Evolutionary conservation across 2,888 invertebrate genomes (phyloP), one percentile per base, ranked within the genome.

Genomic region (Leptogaster cylindrica): DNA sequence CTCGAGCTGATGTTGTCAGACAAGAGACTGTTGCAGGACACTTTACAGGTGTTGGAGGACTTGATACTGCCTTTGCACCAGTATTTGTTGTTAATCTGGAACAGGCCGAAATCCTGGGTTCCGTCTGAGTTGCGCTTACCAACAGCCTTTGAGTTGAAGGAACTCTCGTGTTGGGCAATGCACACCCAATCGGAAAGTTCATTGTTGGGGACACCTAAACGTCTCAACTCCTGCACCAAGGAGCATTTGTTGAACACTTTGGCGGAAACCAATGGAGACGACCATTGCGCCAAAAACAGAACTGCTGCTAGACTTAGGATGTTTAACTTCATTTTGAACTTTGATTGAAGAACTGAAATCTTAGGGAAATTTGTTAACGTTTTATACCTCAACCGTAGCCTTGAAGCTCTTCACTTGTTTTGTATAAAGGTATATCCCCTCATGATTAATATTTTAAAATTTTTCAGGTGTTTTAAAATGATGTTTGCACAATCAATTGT

Each of bases 121-220:
- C 85, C 84, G 72, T 86, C 83, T 2, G 71, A 72, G 73, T 86
- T 85, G 0, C 78, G 73, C 14, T 74, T 78, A 0, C 85, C 84
- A 31, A 81, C 75, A 2, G 78, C 81, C 44, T 82, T 74, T 0
- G 85, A 84, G 31, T 82, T 80, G n/a, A 82, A 79, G 28, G 75
- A 75, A 70, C 78, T 79, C 70, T 79, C 79, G 27, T 76, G 75
- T 41, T 78, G 70, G 3, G 76, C 78, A 64, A 79, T 76, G 68
- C 79, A 79, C 2, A 76, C 70, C 79, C 79, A 79, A 4, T 73
- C 69, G 1, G 76, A 68, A 4, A 79, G 66, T 44, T 79, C 79
- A 66, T 68, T 28, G 64, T 76, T 77, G 18, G 77, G 76, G 12
- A 77, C 73, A 69, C 78, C 80, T 55, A 78, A 68, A 69, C 84